phyloP scores from a whole-genome alignment of 2,888 invertebrate species.

The Caenorhabditis sinica region DNA sequence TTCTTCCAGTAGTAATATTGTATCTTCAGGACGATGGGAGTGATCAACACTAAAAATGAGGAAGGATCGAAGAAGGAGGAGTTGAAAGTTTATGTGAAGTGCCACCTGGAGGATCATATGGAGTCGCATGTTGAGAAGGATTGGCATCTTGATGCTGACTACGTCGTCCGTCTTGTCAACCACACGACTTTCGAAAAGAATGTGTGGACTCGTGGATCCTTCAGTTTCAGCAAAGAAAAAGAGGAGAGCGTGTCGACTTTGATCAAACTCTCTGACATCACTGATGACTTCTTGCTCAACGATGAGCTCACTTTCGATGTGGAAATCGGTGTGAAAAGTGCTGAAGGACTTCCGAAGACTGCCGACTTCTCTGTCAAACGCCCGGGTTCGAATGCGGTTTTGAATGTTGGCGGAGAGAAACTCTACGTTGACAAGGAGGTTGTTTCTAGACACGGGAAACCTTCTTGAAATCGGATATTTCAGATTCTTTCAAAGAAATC shows the following conservation, averaged over 20 bases:
- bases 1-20: not conserved
- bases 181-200: not conserved
- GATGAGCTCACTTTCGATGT: conserved; percentile 33
- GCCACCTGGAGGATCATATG: conserved; percentile 13
- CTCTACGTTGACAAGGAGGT: conserved; percentile 24
- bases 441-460: not conserved
- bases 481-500: conserved; percentile 24
- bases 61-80: not conserved
- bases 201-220: not conserved
- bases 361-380: conserved; percentile 14
- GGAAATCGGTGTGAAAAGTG: conserved; percentile 35
- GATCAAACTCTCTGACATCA: not conserved
- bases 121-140: not conserved
- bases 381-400: not conserved
- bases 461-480: not conserved
- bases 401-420: conserved; percentile 11
- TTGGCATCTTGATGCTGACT: conserved; percentile 34
- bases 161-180: conserved; percentile 32
- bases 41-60: not conserved
- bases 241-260: not conserved
- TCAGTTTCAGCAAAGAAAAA: not conserved
- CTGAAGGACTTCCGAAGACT: not conserved
- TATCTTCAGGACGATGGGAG: conserved; percentile 1
- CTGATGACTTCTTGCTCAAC: conserved; percentile 19
- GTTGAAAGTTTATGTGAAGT: conserved; percentile 9